Evolutionary conservation across 2,113 vertebrate species (phyloP).

Genomic region (Rhea americana): DNA sequence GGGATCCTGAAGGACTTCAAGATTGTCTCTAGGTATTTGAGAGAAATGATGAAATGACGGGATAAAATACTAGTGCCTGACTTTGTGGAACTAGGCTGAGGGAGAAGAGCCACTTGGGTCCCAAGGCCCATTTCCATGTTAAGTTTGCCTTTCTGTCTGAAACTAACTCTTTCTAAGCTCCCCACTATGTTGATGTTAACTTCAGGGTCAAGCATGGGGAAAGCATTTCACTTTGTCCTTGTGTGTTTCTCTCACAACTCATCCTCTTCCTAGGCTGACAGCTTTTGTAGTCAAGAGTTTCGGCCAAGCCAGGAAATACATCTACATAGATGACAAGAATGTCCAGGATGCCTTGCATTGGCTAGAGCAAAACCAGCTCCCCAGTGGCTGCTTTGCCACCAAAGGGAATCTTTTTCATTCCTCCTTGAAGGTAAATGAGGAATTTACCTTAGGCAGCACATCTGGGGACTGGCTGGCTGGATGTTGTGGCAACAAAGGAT

Average conservation of each 20-base stretch:
- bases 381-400: constrained; percentile 78
- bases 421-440: constrained; percentile 80
- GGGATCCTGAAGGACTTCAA: background rate
- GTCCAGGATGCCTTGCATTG: constrained; percentile 75
- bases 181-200: background rate
- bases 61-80: background rate
- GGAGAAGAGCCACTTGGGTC: background rate
- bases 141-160: background rate
- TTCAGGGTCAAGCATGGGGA: background rate
- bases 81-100: background rate
- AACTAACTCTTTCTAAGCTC: background rate
- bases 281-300: constrained; percentile 88
- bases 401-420: constrained; percentile 81
- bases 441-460: background rate
- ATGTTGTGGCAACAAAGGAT: background rate
- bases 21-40: background rate
- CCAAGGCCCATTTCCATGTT: background rate
- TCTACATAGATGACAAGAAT: constrained; percentile 76
- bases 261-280: constrained; percentile 79
- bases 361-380: constrained; percentile 75
- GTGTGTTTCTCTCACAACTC: background rate
- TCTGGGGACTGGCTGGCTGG: background rate
- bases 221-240: background rate
- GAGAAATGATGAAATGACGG: background rate
- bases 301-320: constrained; percentile 73